These are phyloP conservation scores for Labeo calbasu DNA, from an alignment of 2,797 vertebrate species.

Conservation along the genomic window DNA sequence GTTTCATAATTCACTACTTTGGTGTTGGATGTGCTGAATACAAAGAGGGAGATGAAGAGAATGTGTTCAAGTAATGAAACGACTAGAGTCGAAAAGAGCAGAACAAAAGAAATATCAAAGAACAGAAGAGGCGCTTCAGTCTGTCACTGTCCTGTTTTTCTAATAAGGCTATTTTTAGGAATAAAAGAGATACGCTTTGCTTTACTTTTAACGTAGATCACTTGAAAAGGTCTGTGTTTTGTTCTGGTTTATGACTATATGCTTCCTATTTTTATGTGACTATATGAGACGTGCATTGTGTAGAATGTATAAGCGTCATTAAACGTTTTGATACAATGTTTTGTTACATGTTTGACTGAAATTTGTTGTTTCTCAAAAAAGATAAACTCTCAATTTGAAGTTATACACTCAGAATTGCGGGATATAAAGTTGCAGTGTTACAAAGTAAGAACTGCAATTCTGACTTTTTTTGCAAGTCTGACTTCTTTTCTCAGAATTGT, in stretches of 20 bases:
- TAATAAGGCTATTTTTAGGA: neutral
- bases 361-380: neutral
- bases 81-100: neutral
- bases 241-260: neutral
- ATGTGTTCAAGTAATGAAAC: neutral
- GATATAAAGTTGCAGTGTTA: no score
- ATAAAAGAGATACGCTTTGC: neutral
- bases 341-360: neutral
- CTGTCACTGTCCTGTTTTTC: neutral
- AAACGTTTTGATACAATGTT: neutral
- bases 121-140: neutral
- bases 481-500: no score
- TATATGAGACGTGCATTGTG: neutral
- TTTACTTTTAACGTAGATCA: conserved; percentile 1
- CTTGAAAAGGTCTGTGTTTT: neutral
- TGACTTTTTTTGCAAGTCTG: no score
- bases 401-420: no score
- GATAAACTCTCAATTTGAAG: no score
- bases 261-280: neutral
- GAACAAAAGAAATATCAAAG: conserved; percentile 18
- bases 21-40: neutral
- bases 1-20: conserved; percentile 9
- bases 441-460: no score
- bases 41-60: neutral
- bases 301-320: neutral